phyloP scores from a whole-genome alignment of 2,888 invertebrate species.

The Stenurella melanura region DNA sequence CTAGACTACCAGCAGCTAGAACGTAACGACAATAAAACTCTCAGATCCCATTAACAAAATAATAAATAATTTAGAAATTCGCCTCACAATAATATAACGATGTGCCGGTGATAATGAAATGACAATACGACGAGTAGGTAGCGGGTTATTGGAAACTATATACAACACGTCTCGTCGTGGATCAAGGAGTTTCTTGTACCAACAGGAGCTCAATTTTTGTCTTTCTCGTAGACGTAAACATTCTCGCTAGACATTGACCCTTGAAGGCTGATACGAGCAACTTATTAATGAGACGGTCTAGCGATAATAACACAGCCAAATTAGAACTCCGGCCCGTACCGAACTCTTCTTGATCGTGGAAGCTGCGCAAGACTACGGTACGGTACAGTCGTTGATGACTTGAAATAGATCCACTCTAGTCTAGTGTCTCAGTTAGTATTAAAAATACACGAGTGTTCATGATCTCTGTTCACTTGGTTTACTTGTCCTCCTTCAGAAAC shows the following conservation, averaged over 20 bases:
- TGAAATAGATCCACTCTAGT: conserved; percentile 56
- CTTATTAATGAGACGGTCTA: conserved; percentile 10
- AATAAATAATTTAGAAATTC: conserved; percentile 40
- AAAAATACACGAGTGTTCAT: conserved; percentile 65
- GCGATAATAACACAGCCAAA: conserved; percentile 31
- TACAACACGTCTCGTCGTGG: conserved; percentile 47
- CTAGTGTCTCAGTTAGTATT: conserved; percentile 62
- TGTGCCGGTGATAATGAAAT: conserved; percentile 46
- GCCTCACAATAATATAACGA: conserved; percentile 42
- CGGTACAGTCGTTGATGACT: conserved; percentile 46
- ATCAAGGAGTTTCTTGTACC: conserved; percentile 43
- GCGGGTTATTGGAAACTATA: conserved; percentile 42
- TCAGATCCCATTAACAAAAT: conserved; percentile 44
- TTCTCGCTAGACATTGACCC: conserved; percentile 21
- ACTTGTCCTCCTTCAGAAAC: conserved; percentile 83
- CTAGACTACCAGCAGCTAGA: conserved; percentile 62
- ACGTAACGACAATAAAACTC: conserved; percentile 58
- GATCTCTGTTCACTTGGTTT: conserved; percentile 63
- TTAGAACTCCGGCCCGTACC: conserved; percentile 20
- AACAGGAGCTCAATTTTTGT: conserved; percentile 29
- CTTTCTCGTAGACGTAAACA: conserved; percentile 13
- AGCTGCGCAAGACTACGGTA: conserved; percentile 44
- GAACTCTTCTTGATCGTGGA: conserved; percentile 39
- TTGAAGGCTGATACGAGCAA: conserved; percentile 2
- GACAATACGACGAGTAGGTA: conserved; percentile 40